Evolutionary conservation across 2,797 vertebrate genomes (phyloP), one percentile per base, ranked within the genome.

Genomic region (Sebastes trivittatus): DNA sequence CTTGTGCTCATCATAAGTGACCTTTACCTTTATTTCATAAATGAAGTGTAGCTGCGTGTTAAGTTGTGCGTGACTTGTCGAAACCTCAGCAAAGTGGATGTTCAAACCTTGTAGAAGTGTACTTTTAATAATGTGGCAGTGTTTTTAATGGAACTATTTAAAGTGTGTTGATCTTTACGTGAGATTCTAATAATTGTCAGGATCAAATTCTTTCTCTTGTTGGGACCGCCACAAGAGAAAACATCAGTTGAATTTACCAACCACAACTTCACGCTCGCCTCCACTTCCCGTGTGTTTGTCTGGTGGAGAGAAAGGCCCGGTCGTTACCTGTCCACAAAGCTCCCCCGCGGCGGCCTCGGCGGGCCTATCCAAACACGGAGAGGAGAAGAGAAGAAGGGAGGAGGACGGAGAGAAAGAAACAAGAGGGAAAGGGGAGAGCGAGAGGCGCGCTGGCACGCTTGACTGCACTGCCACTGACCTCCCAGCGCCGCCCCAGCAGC

Each of bases 271-370:
- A 32, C 42, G 49, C 77, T 49, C 1, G 30, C 73, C 75, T 86
- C 54, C 38, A 22, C 36, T 75, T 81, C 72, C 61, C 46, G 60
- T 22, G 52, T 68, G 81, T 88, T 90, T 82, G 76, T 88, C 62
- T 78, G 75, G 69, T 38, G 70, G 74, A 75, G 75, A 61, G 72
- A 75, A 78, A 86, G 88, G 85, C 81, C 80, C 79, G 83, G 90
- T 91, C 69, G 85, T 92, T 94, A 95, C 94, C 95, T 94, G 94
- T 93, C 88, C 78, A 77, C 81, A 85, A 93, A 94, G 88, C 92
- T 86, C 91, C 91, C 87, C 86, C 77, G 83, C 91, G 86, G 86
- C 69, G 90, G 91, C 89, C 92, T 93, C 75, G 38, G 84, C 77
- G 80, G 83, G 81, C 77, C 81, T 85, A 76, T 82, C 86, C 82